Conservation (phyloP, 92 coral and sea anemone species). For the Porites rus region DNA sequence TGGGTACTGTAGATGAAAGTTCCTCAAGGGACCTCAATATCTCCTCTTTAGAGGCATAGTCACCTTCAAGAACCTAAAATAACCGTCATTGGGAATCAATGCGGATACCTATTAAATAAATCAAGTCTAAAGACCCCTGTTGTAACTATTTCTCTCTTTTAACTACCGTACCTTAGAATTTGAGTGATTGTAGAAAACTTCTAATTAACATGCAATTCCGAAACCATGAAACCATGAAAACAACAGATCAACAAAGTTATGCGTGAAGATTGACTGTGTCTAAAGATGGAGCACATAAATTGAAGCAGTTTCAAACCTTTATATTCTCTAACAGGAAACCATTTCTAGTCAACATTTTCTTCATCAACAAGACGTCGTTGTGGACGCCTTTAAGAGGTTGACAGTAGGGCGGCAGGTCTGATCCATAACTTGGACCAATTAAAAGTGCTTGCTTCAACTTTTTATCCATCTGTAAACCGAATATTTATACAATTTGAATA, state of each 20-base stretch:
- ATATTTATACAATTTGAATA: too few relatives aligned
- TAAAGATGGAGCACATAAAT: background rate
- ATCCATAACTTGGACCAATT: slow-evolving; percentile 24
- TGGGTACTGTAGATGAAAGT: background rate
- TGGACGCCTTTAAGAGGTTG: slow-evolving; percentile 7
- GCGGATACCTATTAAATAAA: too few relatives aligned
- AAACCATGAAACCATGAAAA: too few relatives aligned
- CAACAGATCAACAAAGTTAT: too few relatives aligned
- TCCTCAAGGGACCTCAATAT: slow-evolving; percentile 4
- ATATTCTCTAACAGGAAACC: slow-evolving; percentile 15
- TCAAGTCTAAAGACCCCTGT: too few relatives aligned
- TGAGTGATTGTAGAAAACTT: too few relatives aligned
- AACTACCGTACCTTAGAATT: too few relatives aligned
- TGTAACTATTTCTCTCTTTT: too few relatives aligned
- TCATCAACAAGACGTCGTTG: slow-evolving; percentile 14
- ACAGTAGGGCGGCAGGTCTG: background rate
- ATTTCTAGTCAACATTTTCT: slow-evolving; percentile 14
- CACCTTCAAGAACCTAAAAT: slow-evolving; percentile 14
- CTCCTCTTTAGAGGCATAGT: background rate
- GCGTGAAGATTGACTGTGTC: too few relatives aligned
- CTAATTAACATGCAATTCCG: too few relatives aligned
- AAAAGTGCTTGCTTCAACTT: slow-evolving; percentile 15
- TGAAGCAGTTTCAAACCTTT: background rate
- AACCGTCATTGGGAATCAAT: too few relatives aligned
- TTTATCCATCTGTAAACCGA: background rate